Conservation (phyloP, 2,113 vertebrate genomes). For the Pachyramphus minor region DNA sequence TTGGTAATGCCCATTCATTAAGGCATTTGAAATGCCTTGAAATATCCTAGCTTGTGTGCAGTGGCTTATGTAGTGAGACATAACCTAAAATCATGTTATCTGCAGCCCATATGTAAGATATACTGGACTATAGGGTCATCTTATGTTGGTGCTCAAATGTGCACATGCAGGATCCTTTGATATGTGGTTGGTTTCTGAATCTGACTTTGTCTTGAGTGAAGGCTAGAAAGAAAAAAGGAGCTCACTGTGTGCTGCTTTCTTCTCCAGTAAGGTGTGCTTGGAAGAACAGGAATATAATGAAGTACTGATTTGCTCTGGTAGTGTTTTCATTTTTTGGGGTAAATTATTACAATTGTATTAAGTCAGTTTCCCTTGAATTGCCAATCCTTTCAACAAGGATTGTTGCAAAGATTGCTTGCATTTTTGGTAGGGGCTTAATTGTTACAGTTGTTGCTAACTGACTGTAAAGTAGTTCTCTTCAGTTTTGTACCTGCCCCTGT, state of each 20-base stretch:
- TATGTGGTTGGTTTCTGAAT: background rate
- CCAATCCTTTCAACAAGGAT: background rate
- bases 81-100: background rate
- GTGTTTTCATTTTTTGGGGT: background rate
- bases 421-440: background rate
- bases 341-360: background rate
- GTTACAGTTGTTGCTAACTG: background rate
- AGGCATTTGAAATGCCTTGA: background rate
- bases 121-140: background rate
- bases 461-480: background rate
- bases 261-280: background rate
- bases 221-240: background rate
- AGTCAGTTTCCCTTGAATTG: background rate
- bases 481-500: background rate
- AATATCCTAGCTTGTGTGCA: background rate
- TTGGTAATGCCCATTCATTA: background rate
- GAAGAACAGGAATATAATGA: conserved; percentile 11
- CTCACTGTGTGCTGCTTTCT: background rate
- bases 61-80: background rate
- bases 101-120: background rate
- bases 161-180: background rate
- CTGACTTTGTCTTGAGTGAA: background rate
- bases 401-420: background rate
- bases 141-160: background rate
- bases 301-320: background rate